Evolutionary conservation across 2,797 vertebrate genomes (phyloP).

Genomic region (Smutsia temminckii): DNA sequence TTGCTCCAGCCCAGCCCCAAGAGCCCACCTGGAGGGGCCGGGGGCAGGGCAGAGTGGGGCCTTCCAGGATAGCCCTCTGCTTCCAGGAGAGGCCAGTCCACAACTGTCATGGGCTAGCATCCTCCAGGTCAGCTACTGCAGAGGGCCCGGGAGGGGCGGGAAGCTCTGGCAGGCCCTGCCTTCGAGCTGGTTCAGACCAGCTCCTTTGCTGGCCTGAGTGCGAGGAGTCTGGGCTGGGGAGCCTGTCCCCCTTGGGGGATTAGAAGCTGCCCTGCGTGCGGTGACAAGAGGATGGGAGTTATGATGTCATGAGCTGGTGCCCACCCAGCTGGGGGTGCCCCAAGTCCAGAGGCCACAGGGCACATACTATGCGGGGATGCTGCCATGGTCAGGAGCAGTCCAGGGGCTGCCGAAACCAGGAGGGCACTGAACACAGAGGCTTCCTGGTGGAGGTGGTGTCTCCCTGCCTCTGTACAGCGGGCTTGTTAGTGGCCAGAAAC

Average conservation of each 20-base stretch:
- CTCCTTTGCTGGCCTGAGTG: neutral
- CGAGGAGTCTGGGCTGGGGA: neutral
- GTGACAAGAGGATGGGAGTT: neutral
- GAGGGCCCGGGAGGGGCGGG: no score
- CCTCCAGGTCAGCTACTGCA: neutral
- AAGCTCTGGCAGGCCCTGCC: no score
- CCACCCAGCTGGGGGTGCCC: neutral
- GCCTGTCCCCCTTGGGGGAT: neutral
- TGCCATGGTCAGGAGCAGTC: no score
- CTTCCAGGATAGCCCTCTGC: no score
- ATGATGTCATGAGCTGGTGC: neutral
- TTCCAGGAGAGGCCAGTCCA: neutral
- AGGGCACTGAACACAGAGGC: neutral
- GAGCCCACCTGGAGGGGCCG: neutral
- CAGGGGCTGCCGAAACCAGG: no score
- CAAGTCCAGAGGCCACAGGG: no score
- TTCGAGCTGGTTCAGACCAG: no score
- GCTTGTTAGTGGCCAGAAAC: accelerated
- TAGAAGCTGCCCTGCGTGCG: neutral
- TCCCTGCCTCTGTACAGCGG: neutral
- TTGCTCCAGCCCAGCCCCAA: neutral
- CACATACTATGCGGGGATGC: no score
- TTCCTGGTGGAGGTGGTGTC: neutral
- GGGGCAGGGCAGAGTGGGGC: neutral
- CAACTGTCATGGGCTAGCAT: no score